Percentiles rank a stretch among this genome's conserved stretches.
Evolutionary conservation across 2,797 vertebrate species (phyloP).

Genomic region (Sciurus vulgaris): DNA sequence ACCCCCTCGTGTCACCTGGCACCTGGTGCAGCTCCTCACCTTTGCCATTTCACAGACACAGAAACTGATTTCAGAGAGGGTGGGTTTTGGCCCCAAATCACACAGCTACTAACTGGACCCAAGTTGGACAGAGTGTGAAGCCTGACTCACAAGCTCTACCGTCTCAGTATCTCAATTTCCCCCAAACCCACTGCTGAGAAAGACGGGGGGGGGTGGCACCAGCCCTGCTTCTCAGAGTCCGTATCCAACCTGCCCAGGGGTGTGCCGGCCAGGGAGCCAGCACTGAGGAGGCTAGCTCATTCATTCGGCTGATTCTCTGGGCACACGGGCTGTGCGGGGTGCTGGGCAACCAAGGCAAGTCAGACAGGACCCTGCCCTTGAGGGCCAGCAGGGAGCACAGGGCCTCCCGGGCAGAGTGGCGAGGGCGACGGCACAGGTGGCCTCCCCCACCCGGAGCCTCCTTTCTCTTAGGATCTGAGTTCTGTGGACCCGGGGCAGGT

Average conservation of each 20-base stretch:
- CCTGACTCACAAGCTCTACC: rapidly evolving
- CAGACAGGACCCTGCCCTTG: no score
- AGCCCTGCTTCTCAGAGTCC: background rate
- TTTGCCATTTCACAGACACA: background rate
- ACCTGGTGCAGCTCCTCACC: background rate
- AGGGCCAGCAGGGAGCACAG: background rate
- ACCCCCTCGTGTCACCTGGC: background rate
- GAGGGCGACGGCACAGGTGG: rapidly evolving
- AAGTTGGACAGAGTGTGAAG: rapidly evolving
- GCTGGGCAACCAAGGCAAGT: background rate
- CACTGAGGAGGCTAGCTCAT: background rate
- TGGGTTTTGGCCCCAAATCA: background rate
- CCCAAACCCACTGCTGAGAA: background rate
- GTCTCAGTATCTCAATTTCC: background rate
- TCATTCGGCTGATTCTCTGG: background rate
- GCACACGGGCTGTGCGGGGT: background rate
- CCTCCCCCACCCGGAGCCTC: background rate
- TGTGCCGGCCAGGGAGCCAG: background rate
- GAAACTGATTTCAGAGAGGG: background rate
- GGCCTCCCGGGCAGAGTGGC: rapidly evolving
- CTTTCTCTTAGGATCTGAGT: background rate
- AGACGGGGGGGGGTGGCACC: background rate
- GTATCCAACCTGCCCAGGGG: background rate
- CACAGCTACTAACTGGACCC: background rate
- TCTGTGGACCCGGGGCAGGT: background rate